These are phyloP conservation scores for Reinhardtius hippoglossoides DNA, from an alignment of 2,113 vertebrate species.

Conservation along the genomic window DNA sequence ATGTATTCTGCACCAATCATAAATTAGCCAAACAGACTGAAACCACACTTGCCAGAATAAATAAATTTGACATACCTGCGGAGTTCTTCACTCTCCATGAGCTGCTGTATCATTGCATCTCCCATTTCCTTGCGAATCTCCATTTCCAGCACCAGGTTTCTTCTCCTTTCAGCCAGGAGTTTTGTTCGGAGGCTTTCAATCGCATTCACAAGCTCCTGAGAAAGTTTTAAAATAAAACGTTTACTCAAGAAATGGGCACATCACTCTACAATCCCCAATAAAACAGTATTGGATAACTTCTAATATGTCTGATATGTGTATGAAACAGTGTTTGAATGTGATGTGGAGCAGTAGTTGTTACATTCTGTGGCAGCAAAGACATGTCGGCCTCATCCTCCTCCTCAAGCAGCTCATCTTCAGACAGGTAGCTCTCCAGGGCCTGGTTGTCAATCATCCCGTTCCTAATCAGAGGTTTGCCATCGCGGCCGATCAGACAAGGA, in stretches of 20 bases:
- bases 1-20: background rate
- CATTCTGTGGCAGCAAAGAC: conserved; percentile 86
- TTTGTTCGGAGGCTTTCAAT: conserved; percentile 84
- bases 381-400: conserved; percentile 87
- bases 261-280: background rate
- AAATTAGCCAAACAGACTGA: background rate
- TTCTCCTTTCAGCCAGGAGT: conserved; percentile 83
- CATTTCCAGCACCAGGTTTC: conserved; percentile 87
- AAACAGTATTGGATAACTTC: background rate
- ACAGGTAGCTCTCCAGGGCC: conserved; percentile 73
- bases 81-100: conserved; percentile 87
- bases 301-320: background rate
- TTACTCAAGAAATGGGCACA: background rate
- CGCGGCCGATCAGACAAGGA: conserved; percentile 74
- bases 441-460: conserved; percentile 71
- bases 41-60: background rate
- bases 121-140: conserved; percentile 93
- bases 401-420: conserved; percentile 79
- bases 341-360: conserved; percentile 49
- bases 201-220: conserved; percentile 82
- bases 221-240: background rate
- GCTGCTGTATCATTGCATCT: conserved; percentile 87
- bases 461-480: conserved; percentile 78
- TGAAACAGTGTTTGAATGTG: background rate
- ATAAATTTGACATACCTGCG: conserved; percentile 73